Percentiles rank a stretch among this genome's conserved stretches.
Conservation (phyloP, 1,140 invertebrate species). For the Helicoverpa zea region DNA sequence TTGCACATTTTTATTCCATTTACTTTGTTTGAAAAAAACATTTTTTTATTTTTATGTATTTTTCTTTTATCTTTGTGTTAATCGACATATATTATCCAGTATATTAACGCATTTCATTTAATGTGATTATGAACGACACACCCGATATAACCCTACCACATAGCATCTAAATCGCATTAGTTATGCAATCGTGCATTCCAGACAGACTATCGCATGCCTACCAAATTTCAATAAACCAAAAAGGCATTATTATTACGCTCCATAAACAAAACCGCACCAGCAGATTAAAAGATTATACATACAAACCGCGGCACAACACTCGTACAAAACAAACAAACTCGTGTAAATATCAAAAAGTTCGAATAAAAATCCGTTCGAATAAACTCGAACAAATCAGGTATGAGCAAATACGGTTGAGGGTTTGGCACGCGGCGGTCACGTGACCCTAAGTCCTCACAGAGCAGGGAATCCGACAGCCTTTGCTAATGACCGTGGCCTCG, state of each 20-base stretch:
- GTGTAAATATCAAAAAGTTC: conserved; percentile 13
- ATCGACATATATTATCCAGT: too few relatives aligned
- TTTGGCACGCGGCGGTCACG: conserved; percentile 65
- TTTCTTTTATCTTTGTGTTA: too few relatives aligned
- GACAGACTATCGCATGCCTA: too few relatives aligned
- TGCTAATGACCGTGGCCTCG: conserved; percentile 71
- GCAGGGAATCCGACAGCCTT: conserved; percentile 70
- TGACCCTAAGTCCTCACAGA: conserved; percentile 54
- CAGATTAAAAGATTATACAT: conserved; percentile 11
- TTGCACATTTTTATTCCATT: too few relatives aligned
- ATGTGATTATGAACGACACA: too few relatives aligned
- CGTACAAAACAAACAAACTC: conserved; percentile 19
- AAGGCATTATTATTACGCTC: not conserved
- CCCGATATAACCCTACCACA: too few relatives aligned
- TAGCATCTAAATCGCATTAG: too few relatives aligned
- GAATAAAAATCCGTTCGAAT: conserved; percentile 29
- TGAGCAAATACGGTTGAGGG: conserved; percentile 66
- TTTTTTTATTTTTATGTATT: too few relatives aligned
- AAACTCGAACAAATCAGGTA: conserved; percentile 72
- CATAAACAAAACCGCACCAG: not conserved
- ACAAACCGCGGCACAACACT: not conserved
- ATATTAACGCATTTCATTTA: too few relatives aligned
- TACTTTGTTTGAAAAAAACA: too few relatives aligned
- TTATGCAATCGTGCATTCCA: too few relatives aligned
- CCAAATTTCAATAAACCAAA: not conserved